Conservation (phyloP, 1,140 invertebrate genomes). For the Triops cancriformis region DNA sequence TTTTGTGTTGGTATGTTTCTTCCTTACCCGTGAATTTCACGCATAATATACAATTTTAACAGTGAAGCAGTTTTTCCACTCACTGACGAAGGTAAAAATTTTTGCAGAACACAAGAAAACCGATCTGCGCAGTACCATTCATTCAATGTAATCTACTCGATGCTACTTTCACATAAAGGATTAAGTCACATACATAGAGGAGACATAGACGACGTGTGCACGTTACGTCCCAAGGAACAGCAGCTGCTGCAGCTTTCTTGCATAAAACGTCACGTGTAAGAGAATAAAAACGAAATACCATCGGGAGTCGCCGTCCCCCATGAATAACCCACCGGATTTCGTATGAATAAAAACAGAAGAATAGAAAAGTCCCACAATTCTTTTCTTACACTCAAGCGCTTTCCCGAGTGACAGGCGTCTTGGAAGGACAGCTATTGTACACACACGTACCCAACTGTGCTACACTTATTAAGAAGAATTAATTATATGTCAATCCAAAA, state of each 20-base stretch:
- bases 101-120: too few relatives aligned
- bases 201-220: neutral
- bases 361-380: neutral
- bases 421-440: neutral
- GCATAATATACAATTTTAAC: too few relatives aligned
- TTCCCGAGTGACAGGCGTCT: neutral
- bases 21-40: too few relatives aligned
- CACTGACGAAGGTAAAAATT: too few relatives aligned
- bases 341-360: neutral
- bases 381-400: neutral
- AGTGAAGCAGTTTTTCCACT: too few relatives aligned
- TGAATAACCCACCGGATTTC: neutral
- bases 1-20: too few relatives aligned
- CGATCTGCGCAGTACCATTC: neutral
- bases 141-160: neutral
- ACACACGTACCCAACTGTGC: neutral
- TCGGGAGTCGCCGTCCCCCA: neutral
- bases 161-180: neutral
- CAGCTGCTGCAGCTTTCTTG: slow-evolving; percentile 1
- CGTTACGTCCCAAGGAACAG: neutral
- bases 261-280: neutral
- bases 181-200: neutral
- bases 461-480: too few relatives aligned
- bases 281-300: slow-evolving; percentile 7
- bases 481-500: too few relatives aligned